phyloP scores from a whole-genome alignment of 2,797 vertebrate genomes.

The Myioborus melanocephalus region DNA sequence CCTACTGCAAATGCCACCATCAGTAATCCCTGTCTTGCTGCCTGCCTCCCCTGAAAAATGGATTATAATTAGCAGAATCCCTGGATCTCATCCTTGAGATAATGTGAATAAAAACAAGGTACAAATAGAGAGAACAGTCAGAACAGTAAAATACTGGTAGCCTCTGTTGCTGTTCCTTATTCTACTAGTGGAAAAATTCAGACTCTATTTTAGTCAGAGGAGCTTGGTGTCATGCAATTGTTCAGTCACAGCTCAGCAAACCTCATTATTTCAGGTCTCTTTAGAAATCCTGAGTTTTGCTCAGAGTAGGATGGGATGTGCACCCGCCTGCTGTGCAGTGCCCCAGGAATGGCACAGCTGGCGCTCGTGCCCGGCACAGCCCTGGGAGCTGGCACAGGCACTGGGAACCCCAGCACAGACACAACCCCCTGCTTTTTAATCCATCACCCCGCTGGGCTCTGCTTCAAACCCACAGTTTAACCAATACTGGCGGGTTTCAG shows the following conservation, averaged over 20 bases:
- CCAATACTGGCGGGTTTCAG: constrained; percentile 24
- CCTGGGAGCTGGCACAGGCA: background rate
- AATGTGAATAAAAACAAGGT: background rate
- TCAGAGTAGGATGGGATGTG: rapidly evolving
- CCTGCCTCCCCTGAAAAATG: background rate
- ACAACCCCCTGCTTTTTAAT: background rate
- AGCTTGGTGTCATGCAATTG: background rate
- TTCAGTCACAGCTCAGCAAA: background rate
- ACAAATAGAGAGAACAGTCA: background rate
- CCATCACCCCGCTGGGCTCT: background rate
- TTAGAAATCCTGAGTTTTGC: background rate
- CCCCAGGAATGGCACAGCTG: background rate
- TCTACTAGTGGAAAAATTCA: background rate
- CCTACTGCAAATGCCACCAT: background rate
- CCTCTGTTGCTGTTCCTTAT: background rate
- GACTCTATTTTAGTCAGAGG: background rate
- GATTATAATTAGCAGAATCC: background rate
- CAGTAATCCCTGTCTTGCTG: background rate
- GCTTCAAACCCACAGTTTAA: constrained; percentile 8
- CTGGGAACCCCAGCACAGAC: background rate
- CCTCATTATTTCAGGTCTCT: background rate
- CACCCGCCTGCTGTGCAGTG: rapidly evolving
- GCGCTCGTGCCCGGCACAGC: background rate
- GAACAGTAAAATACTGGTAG: background rate
- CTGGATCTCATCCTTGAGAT: background rate